Evolutionary conservation across 2,888 invertebrate genomes (phyloP).

Genomic region (Drosophila mayaguana): DNA sequence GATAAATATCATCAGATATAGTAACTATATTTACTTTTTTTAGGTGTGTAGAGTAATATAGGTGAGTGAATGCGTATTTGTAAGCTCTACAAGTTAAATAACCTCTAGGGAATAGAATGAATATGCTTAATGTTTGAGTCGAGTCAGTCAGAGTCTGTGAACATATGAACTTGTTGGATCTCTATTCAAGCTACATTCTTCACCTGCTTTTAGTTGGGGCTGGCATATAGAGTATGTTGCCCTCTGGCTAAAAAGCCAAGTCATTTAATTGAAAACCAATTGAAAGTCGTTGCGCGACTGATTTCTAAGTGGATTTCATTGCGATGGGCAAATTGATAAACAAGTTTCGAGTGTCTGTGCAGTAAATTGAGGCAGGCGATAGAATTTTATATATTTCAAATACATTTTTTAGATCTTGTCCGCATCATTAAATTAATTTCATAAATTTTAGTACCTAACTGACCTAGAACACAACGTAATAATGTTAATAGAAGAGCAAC

Average conservation of each 20-base stretch:
- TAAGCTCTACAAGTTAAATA: too few relatives aligned
- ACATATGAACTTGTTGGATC: too few relatives aligned
- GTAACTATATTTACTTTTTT: not conserved
- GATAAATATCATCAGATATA: slow-evolving; percentile 6
- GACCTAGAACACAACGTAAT: too few relatives aligned
- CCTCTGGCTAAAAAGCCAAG: not conserved
- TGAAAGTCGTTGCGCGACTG: slow-evolving; percentile 23
- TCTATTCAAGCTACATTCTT: not conserved
- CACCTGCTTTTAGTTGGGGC: not conserved
- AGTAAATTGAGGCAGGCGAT: not conserved
- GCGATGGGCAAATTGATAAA: slow-evolving; percentile 40
- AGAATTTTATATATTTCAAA: not conserved
- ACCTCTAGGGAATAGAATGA: too few relatives aligned
- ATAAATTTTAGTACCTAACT: not conserved
- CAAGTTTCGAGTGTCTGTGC: slow-evolving; percentile 12
- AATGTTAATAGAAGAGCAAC: not conserved
- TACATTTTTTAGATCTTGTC: not conserved
- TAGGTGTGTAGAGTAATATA: not conserved
- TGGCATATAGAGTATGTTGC: slow-evolving; percentile 3
- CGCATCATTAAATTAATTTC: not conserved
- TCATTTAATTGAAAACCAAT: slow-evolving; percentile 30
- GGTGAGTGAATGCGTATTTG: too few relatives aligned
- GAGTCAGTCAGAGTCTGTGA: too few relatives aligned
- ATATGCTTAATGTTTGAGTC: too few relatives aligned
- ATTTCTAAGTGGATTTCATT: slow-evolving; percentile 32